phyloP scores from a whole-genome alignment of 2,888 invertebrate species.

The Eilema sororculum region DNA sequence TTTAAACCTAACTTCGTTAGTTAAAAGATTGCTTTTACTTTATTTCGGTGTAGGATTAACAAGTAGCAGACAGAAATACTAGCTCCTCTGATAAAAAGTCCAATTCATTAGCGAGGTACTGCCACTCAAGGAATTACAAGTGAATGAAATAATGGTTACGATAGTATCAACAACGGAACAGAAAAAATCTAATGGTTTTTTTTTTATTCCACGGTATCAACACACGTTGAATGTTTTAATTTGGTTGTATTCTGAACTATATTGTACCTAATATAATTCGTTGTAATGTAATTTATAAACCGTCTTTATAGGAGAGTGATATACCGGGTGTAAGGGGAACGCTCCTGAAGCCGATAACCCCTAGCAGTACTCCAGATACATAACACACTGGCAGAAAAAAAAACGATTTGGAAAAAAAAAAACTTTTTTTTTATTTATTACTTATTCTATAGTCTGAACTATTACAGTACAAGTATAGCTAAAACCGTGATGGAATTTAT shows the following conservation, averaged over 20 bases:
- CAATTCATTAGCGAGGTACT: constrained; percentile 30
- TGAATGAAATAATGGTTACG: constrained; percentile 22
- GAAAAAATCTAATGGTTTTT: too few species aligned
- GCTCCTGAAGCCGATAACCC: too few species aligned
- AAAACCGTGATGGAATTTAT: background rate
- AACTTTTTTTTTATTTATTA: background rate
- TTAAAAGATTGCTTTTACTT: background rate
- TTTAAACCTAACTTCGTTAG: background rate
- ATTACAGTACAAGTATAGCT: background rate
- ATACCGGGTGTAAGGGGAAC: too few species aligned
- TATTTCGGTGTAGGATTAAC: background rate
- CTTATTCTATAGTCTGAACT: background rate
- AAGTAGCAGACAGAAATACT: constrained; percentile 20
- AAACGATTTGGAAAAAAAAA: too few species aligned
- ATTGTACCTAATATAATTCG: too few species aligned
- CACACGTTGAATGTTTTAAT: background rate
- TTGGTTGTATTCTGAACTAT: background rate
- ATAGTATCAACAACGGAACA: background rate
- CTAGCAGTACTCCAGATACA: too few species aligned
- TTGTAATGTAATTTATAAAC: background rate
- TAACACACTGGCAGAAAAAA: too few species aligned
- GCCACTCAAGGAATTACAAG: constrained; percentile 33
- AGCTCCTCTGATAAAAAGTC: constrained; percentile 29
- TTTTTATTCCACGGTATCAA: background rate
- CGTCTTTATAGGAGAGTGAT: background rate